phyloP scores from a whole-genome alignment of 2,113 vertebrate species.

The Xyliphius kryptos region DNA sequence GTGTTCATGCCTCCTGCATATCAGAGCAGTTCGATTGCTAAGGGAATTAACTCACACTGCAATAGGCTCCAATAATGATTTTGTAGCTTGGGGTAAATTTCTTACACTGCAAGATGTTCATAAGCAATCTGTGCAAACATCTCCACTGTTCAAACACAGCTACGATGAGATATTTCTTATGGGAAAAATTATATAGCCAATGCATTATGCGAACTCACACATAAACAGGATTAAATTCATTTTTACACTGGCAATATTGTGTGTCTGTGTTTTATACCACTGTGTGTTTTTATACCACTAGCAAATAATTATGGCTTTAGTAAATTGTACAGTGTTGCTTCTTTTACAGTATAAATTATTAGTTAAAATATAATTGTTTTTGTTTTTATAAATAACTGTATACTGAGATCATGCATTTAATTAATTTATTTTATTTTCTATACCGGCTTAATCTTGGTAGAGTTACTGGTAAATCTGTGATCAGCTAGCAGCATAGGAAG shows the following conservation, averaged over 20 bases:
- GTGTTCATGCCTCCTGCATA: conserved; percentile 33
- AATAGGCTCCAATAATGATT: conserved; percentile 41
- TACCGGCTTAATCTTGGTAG: no score
- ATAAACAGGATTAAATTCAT: conserved; percentile 11
- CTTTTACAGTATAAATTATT: no score
- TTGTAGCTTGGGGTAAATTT: conserved; percentile 33
- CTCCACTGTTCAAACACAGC: conserved; percentile 21
- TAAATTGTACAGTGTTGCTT: no score
- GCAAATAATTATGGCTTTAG: no score
- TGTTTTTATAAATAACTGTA: no score
- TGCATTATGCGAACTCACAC: conserved; percentile 4
- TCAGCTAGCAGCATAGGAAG: no score
- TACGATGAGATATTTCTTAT: conserved; percentile 17
- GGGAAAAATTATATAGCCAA: not conserved
- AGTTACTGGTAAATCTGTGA: no score
- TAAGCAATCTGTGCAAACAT: conserved; percentile 27
- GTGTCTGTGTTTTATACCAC: no score
- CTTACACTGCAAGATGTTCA: conserved; percentile 12
- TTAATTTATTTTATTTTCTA: no score
- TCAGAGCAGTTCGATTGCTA: conserved; percentile 36
- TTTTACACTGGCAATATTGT: conserved; percentile 7
- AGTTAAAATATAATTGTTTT: no score
- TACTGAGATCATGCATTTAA: no score
- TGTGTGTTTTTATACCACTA: no score
- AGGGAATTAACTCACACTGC: conserved; percentile 40